These are phyloP conservation scores for Bombus consobrinus DNA, from an alignment of 1,140 invertebrate species.

Conservation along the genomic window DNA sequence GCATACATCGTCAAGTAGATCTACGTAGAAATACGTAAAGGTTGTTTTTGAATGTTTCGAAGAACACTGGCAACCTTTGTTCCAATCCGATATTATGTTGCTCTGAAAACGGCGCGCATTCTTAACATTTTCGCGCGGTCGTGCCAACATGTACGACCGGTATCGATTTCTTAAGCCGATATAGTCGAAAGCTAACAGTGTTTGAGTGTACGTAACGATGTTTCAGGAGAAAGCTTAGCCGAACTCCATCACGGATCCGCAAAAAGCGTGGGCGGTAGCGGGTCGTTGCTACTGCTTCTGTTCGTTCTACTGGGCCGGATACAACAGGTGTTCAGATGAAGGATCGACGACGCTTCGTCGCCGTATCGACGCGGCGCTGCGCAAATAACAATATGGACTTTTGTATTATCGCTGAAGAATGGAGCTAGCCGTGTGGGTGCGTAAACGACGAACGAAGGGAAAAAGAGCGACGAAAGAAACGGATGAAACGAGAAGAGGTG, in stretches of 20 bases:
- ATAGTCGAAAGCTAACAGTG: neutral
- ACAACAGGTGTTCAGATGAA: constrained; percentile 70
- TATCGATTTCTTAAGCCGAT: neutral
- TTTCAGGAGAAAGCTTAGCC: constrained; percentile 86
- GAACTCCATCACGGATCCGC: constrained; percentile 84
- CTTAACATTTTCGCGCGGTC: no score
- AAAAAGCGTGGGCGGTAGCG: constrained; percentile 50
- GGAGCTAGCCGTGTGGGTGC: neutral
- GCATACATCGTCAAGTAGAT: no score
- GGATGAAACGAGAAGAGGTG: neutral
- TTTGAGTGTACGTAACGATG: constrained; percentile 76
- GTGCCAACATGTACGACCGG: no score
- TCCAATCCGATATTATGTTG: no score
- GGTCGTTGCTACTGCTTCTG: constrained; percentile 57
- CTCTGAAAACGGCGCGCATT: accelerated
- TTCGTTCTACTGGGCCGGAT: constrained; percentile 44
- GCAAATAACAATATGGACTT: constrained; percentile 42
- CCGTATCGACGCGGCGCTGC: constrained; percentile 1
- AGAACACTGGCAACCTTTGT: no score
- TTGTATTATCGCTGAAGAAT: constrained; percentile 49
- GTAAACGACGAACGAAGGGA: neutral
- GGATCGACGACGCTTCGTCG: constrained; percentile 39
- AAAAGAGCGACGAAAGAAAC: neutral
- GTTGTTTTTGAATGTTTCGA: no score
- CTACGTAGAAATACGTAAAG: no score